Percentiles rank a stretch among this genome's conserved stretches.
phyloP scores from a whole-genome alignment of 2,797 vertebrate species.

The Alectoris magna region DNA sequence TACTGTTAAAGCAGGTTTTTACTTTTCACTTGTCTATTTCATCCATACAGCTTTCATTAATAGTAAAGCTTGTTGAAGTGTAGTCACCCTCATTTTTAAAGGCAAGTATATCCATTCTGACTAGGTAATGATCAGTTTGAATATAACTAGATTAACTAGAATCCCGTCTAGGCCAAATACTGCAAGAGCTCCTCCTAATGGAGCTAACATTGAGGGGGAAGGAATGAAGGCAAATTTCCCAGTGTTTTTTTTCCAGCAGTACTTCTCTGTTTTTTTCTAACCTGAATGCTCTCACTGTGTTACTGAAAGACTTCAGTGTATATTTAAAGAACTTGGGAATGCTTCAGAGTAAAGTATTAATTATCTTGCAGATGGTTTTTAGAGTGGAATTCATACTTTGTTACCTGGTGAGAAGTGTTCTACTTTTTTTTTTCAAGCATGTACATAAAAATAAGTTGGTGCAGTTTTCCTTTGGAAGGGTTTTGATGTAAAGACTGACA shows the following conservation, averaged over 20 bases:
- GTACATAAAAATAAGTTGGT: not conserved
- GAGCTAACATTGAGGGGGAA: conserved; percentile 41
- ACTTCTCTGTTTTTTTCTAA: not conserved
- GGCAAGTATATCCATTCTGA: not conserved
- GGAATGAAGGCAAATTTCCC: not conserved
- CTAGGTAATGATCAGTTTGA: not conserved
- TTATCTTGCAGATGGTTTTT: too few species aligned
- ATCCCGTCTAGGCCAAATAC: conserved; percentile 74
- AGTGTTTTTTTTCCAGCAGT: not conserved
- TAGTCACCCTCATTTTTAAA: not conserved
- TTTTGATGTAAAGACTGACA: not conserved
- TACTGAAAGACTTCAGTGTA: not conserved
- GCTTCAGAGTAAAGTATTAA: not conserved
- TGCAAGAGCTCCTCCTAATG: conserved; percentile 91
- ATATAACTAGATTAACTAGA: not conserved
- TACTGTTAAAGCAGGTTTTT: not conserved
- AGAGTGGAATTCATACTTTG: not conserved
- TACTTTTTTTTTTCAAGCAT: not conserved
- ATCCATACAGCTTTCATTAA: too few species aligned
- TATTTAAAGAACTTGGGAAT: not conserved
- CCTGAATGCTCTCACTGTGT: not conserved
- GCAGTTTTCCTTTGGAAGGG: not conserved
- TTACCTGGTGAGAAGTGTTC: not conserved
- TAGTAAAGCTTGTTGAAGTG: not conserved
- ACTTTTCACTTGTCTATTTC: not conserved